phyloP scores from a whole-genome alignment of 2,888 invertebrate genomes.

The Monoplex corrugatus region DNA sequence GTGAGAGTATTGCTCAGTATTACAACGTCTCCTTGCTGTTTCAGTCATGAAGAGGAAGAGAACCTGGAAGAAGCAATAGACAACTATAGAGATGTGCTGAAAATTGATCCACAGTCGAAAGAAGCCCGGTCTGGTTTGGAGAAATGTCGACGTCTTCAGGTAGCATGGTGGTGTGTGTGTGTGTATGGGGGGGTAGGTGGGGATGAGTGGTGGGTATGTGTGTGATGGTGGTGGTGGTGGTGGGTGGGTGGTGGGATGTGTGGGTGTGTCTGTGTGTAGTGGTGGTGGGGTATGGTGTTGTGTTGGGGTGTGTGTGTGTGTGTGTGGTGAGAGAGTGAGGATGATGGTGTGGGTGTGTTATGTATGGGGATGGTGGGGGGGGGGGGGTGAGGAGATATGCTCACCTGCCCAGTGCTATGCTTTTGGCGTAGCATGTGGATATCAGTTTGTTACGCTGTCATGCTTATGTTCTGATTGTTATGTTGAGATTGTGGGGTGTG shows the following conservation, averaged over 20 bases:
- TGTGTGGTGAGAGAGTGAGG: not conserved
- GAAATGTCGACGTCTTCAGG: slow-evolving; percentile 46
- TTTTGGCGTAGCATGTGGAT: too few relatives aligned
- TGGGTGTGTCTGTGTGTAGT: not conserved
- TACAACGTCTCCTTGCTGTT: not conserved
- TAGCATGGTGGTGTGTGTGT: not conserved
- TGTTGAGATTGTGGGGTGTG: not conserved
- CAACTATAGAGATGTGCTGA: slow-evolving; percentile 50
- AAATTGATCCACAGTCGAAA: slow-evolving; percentile 43
- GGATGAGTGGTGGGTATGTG: not conserved
- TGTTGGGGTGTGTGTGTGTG: not conserved
- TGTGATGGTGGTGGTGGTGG: not conserved
- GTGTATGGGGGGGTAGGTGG: not conserved
- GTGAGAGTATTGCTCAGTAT: not conserved
- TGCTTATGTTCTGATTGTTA: not conserved
- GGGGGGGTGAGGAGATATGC: too few relatives aligned
- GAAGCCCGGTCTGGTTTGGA: slow-evolving; percentile 51
- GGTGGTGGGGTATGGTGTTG: not conserved
- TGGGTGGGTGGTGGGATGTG: not conserved
- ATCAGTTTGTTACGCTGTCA: not conserved
- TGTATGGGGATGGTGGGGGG: too few relatives aligned
- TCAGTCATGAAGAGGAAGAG: slow-evolving; percentile 48
- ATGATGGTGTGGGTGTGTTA: not conserved
- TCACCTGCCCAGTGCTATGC: too few relatives aligned
- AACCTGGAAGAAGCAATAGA: slow-evolving; percentile 47